Evolutionary conservation across 2,797 vertebrate species (phyloP).

Genomic region (Brachyrhaphis roseni): DNA sequence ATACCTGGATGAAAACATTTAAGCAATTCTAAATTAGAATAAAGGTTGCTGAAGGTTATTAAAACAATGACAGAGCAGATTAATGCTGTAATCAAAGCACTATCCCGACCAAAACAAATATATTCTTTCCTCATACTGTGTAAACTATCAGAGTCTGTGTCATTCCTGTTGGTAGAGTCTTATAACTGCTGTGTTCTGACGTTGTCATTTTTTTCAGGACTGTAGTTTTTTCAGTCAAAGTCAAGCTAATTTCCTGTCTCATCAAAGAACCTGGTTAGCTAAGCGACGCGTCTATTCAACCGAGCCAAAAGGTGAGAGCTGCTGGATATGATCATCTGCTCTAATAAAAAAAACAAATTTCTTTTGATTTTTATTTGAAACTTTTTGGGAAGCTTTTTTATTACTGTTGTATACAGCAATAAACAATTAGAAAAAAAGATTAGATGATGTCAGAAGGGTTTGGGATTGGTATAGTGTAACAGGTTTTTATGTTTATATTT

Average conservation of each 20-base stretch:
- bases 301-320: conserved; percentile 79
- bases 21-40: not conserved
- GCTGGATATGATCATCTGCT: not conserved
- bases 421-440: not conserved
- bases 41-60: not conserved
- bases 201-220: conserved; percentile 48
- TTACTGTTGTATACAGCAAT: not conserved
- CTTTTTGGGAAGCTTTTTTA: not conserved
- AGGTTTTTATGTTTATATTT: not conserved
- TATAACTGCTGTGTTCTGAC: not conserved
- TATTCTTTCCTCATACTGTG: not conserved
- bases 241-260: conserved; percentile 34
- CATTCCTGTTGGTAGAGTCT: not conserved
- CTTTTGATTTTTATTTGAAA: not conserved
- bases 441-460: not conserved
- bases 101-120: not conserved
- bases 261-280: conserved; percentile 24
- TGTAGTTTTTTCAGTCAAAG: conserved; percentile 20
- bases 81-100: not conserved
- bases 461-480: not conserved
- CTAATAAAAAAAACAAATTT: not conserved
- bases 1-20: not conserved
- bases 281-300: conserved; percentile 65
- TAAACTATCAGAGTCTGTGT: not conserved
- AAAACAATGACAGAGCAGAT: not conserved